Percentiles rank a stretch among this genome's conserved stretches.
Evolutionary conservation across 2,113 vertebrate genomes (phyloP).

Genomic region (Tachuris rubrigastra): DNA sequence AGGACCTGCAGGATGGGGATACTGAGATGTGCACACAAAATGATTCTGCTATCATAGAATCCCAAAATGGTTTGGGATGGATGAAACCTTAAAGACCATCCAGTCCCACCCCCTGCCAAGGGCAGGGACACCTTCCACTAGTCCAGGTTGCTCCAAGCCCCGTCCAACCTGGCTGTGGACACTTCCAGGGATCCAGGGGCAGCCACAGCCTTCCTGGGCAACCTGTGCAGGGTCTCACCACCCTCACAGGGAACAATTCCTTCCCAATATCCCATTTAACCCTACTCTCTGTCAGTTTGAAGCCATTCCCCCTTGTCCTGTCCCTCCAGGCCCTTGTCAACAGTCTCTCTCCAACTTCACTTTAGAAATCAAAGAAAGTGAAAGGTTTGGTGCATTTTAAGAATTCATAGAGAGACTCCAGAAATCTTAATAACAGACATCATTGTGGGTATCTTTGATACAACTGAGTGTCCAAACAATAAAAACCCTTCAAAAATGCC

Average conservation of each 20-base stretch:
- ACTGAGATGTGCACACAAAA: constrained; percentile 33
- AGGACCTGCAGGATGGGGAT: neutral
- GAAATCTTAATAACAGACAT: constrained; percentile 71
- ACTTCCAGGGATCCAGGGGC: neutral
- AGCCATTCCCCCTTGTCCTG: neutral
- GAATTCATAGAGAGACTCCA: constrained; percentile 40
- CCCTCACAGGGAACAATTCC: neutral
- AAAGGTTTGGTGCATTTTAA: neutral
- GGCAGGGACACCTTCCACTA: neutral
- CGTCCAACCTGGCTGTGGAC: neutral
- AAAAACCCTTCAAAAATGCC: neutral
- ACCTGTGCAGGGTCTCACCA: neutral
- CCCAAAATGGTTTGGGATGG: neutral
- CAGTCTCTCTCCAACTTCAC: neutral
- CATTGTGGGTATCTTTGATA: constrained; percentile 70
- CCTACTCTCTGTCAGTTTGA: neutral
- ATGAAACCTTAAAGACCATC: accelerated
- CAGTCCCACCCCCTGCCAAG: accelerated
- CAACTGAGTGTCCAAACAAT: constrained; percentile 60
- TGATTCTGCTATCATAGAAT: neutral
- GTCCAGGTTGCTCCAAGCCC: neutral
- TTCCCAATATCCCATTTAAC: accelerated
- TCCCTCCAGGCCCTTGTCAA: accelerated
- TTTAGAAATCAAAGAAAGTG: neutral
- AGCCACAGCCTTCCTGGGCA: neutral